Base-by-base conservation (phyloP, 1,140 invertebrate species). In the Drosophila bipectinata region DNA sequence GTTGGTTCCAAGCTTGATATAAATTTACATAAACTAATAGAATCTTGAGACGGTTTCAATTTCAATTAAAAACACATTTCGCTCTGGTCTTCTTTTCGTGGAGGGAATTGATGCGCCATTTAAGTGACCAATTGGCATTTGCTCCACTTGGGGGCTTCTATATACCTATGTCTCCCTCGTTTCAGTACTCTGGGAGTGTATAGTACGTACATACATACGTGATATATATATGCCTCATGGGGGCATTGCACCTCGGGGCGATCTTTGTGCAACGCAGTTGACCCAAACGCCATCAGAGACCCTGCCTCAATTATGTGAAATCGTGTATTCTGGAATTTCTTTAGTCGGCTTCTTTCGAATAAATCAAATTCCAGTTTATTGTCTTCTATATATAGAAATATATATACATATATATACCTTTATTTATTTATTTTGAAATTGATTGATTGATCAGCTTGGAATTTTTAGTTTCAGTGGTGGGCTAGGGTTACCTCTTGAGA, bases 11-110 rank as follows among this genome's bases (percentile, higher is more conserved):
- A 61, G 45, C 60, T 54, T 63, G 62, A 62, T 55, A 84, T 75
- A 73, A 59, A 68, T 73, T 72, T 78, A 87, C 79, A 85, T 85
- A 69, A 82, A 85, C 78, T 85, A 87, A 85, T 85, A 82, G 82
- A 87, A 82, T 85, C 82, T 82, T 77, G 82, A 85, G 82, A 85
- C 82, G 74, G 82, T 73, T 87, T 85, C 82, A 85, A 85, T 87
- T 85, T 85, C 78, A 85, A 87, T 87, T 87, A 87, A 85, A 77
- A 67, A 47, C 47, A 72, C 64, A 56, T 57, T 47, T 48, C n/a
- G 14, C 48, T 14, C 15, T n/a, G 30, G 51, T 52, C 55, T n/a
- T 24, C 55, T n/a, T 24, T 55, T 51, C 55, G 57, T 60, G 53
- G 54, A 45, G 60, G 61, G 75, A 85, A 82, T 69, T 76, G 82